Conservation (phyloP, 1,140 invertebrate genomes). For the Rhynchophorus ferrugineus region DNA sequence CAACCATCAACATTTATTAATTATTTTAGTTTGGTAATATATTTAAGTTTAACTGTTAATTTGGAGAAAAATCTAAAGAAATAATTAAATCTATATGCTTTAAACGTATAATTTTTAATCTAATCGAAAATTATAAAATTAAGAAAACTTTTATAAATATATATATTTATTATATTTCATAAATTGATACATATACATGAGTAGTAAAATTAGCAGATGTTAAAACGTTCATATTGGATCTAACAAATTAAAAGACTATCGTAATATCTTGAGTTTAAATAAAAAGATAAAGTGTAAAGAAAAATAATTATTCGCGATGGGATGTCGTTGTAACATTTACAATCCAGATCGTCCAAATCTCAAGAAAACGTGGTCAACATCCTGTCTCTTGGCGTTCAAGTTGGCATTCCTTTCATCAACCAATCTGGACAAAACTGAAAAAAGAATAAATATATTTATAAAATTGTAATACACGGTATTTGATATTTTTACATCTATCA, state of each 20-base stretch:
- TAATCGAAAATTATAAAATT: no score
- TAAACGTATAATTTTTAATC: no score
- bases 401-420: constrained; percentile 30
- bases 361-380: constrained; percentile 74
- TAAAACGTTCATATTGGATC: no score
- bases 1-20: no score
- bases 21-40: no score
- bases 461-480: constrained; percentile 1
- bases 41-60: no score
- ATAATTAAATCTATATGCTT: no score
- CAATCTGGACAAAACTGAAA: constrained; percentile 22
- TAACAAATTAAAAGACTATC: neutral
- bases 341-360: constrained; percentile 61
- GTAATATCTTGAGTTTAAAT: neutral
- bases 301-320: no score
- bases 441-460: constrained; percentile 5
- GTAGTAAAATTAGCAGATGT: neutral
- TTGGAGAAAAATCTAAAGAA: no score
- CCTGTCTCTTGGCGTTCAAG: constrained; percentile 57
- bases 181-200: neutral
- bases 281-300: no score
- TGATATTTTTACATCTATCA: constrained; percentile 11
- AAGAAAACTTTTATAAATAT: constrained; percentile 14
- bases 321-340: no score
- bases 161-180: constrained; percentile 16